Conservation (phyloP, 1,140 invertebrate species). For the Linepithema humile region DNA sequence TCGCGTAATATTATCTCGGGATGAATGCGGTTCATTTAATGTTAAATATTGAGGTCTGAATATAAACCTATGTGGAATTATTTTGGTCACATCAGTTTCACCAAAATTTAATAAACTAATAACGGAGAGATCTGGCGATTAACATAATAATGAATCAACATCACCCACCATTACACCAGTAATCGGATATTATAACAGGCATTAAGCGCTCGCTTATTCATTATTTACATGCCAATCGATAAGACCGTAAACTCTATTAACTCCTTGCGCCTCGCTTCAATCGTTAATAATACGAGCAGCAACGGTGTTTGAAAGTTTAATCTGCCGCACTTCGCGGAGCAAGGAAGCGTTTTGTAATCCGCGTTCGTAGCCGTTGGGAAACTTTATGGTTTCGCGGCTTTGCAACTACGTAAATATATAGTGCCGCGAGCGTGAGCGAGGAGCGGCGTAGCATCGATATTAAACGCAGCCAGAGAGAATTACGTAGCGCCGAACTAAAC, state of each 20-base stretch:
- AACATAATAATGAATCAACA: slow-evolving; percentile 43
- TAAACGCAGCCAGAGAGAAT: slow-evolving; percentile 3
- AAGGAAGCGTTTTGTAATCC: slow-evolving; percentile 45
- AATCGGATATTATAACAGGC: not conserved
- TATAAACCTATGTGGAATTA: not conserved
- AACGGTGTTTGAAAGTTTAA: slow-evolving; percentile 45
- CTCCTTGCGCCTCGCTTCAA: slow-evolving; percentile 18
- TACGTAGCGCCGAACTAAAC: slow-evolving; percentile 1
- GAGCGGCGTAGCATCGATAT: slow-evolving; percentile 7
- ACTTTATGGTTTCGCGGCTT: slow-evolving; percentile 50
- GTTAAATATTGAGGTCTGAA: slow-evolving; percentile 6
- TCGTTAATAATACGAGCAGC: slow-evolving; percentile 36
- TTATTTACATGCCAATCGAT: slow-evolving; percentile 48
- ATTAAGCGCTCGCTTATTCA: slow-evolving; percentile 29
- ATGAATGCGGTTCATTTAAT: slow-evolving; percentile 23
- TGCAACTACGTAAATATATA: slow-evolving; percentile 23
- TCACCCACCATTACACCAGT: not conserved
- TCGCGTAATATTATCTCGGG: not conserved
- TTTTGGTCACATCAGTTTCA: slow-evolving; percentile 6
- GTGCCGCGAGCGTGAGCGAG: not conserved
- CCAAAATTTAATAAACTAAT: slow-evolving; percentile 24
- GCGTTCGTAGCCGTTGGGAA: not conserved
- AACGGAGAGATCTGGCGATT: not conserved
- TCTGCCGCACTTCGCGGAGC: slow-evolving; percentile 17
- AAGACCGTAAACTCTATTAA: slow-evolving; percentile 50